Base-by-base conservation (phyloP, 30 jellyfish, hydroid and myxozoan genomes). In the Turritopsis dohrnii region DNA sequence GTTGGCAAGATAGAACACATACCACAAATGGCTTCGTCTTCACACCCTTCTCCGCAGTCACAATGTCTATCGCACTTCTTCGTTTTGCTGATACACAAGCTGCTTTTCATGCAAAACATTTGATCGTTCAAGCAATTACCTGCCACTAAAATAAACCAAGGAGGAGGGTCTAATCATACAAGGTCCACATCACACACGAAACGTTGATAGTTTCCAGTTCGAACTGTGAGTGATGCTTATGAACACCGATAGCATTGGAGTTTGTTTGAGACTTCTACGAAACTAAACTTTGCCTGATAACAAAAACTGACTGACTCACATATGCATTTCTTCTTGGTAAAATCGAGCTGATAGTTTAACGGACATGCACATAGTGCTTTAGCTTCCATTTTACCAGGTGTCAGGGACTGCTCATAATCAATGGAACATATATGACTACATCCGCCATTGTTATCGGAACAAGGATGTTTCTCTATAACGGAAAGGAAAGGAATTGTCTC, bases 401-500 rank as follows among this genome's bases (percentile, higher is more conserved):
- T 25, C 29, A 65, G 22, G 16, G 66, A 66, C 19, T 25, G 24
- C 25, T 72, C 96, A 52, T 76, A 84, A n/a, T 89, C 74, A 30
- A 88, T 29, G 24, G 85, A 65, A 77, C 98, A 93, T 76, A 93
- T 88, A 60, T 93, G 96, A 83, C 98, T 93, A 96, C 98, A 93
- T 16, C 71, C 71, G 30, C 98, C 96, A 76, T 88, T 93, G 91
- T 93, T 88, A 54, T 20, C 66, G 30, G 88, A 27, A 65, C 98
- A 93, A 17, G 98, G 98, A 81, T 93, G 98, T 0, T 24, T 18
- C 53, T 86, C 96, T 88, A 29, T 1, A 71, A 73, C 8, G 31
- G 54, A 52, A 41, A 71, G 30, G 16, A 27, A 69, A n/a, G n/a
- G n/a, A n/a, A n/a, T n/a, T n/a, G n/a, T n/a, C n/a, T n/a, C n/a